Evolutionary conservation across 37 sponge, comb jelly and placozoan genomes (phyloP), one percentile per base, ranked within the genome.

Genomic region (Bolinopsis microptera): DNA sequence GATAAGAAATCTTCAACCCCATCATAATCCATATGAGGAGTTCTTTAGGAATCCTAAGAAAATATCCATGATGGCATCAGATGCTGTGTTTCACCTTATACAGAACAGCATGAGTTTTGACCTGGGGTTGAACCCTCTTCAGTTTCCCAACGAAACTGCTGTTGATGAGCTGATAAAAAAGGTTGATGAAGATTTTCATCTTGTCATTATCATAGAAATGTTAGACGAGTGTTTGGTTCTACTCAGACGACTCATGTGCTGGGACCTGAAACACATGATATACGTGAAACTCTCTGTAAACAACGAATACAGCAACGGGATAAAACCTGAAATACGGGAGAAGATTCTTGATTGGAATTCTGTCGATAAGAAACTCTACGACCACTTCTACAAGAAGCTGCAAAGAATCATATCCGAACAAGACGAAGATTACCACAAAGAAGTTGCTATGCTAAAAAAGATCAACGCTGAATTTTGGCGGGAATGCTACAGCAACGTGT

Each of bases 61-160:
- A 80, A 2, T 34, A 30, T 18, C 82, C 23, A 2, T 36, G 2
- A 36, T 80, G 82, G 24, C 82, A 8, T 35, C 82, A 23, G 82
- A 80, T 80, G 23, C 5, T 33, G 30, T 80, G 23, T 80, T 36
- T 37, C 82, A 80, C 22, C 36, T 80, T 3, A 16, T 80, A 33
- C 82, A 80, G 37, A 80, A 80, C 23, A 80, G 82, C 82, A 80
- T 80, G 82, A 80, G 82, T 33, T 80, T 80, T 22, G 82, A 80
- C 32, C 37, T 80, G 8, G 82, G 82, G 22, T 30, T 80, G 21
- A 33, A 28, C 37, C 82, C 82, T 33, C 36, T 33, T 37, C 16
- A 34, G 82, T 80, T 80, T 30, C 16, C 24, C 1, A 35, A 80
- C 30, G 38, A 35, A 30, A 35, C 36, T 28, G 82, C 38, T 1